phyloP scores from a whole-genome alignment of 2,113 vertebrate species.

The Pantherophis guttatus region DNA sequence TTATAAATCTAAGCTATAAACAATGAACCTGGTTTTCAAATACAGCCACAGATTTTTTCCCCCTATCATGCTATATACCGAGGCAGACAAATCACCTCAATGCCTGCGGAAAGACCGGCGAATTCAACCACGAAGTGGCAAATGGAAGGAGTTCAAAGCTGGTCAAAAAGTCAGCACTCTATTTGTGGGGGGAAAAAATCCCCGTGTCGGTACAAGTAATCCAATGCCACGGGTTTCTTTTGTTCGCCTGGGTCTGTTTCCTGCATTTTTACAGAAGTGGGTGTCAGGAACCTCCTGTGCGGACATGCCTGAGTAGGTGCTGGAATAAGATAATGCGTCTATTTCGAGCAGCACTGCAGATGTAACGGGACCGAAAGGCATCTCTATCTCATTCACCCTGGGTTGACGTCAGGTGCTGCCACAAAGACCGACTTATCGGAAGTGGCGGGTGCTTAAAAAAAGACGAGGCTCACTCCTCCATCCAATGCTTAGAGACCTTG shows the following conservation, averaged over 20 bases:
- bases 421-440: not conserved
- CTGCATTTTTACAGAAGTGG: conserved; percentile 7
- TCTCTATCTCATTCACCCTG: conserved; percentile 17
- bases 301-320: conserved; percentile 25
- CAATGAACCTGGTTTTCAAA: not conserved
- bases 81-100: not conserved
- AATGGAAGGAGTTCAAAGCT: too few relatives aligned
- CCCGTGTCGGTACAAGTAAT: not conserved
- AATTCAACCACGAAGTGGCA: not conserved
- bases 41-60: not conserved
- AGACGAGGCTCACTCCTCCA: not conserved
- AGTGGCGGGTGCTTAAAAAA: not conserved
- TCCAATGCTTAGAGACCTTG: accelerated
- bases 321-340: not conserved
- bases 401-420: conserved; percentile 38
- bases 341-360: not conserved
- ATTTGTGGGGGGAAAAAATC: not conserved
- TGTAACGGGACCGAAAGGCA: conserved; percentile 42
- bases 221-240: not conserved
- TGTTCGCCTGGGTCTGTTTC: not conserved
- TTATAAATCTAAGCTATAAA: not conserved
- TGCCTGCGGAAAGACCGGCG: not conserved
- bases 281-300: conserved; percentile 13
- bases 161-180: not conserved
- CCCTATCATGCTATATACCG: not conserved